A percentile compares a stretch with the other conserved stretches of the same genome.
Conservation (phyloP, 1,140 invertebrate genomes). For the Maniola jurtina region DNA sequence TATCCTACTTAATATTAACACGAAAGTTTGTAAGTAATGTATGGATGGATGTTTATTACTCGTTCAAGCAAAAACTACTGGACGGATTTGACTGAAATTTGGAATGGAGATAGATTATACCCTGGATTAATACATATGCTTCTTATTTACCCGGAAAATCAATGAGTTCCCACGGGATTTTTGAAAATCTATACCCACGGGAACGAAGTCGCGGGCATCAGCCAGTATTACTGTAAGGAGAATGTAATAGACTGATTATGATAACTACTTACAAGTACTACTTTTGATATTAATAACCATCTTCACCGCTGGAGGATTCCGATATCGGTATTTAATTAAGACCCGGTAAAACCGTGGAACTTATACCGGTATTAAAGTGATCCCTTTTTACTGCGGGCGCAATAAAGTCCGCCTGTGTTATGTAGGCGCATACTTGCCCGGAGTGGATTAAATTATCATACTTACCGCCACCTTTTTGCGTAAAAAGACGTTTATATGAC, state of each 20-base stretch:
- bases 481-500: background rate
- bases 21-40: too few species aligned
- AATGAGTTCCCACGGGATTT: too few species aligned
- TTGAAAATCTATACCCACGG: too few species aligned
- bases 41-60: too few species aligned
- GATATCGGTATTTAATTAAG: slow-evolving; percentile 1
- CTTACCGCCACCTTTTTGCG: background rate
- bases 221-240: too few species aligned
- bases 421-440: background rate
- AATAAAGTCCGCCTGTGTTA: background rate
- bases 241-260: background rate
- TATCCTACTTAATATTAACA: too few species aligned
- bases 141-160: too few species aligned
- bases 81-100: too few species aligned
- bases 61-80: too few species aligned
- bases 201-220: too few species aligned
- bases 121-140: too few species aligned
- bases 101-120: too few species aligned
- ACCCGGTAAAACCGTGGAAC: background rate
- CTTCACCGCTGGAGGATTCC: background rate
- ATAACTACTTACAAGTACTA: background rate
- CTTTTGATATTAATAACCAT: background rate
- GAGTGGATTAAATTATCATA: slow-evolving; percentile 3
- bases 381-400: background rate
- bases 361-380: background rate